Evolutionary conservation across 1,140 invertebrate species (phyloP).

Genomic region (Hermatobates lingyangjiaoensis): DNA sequence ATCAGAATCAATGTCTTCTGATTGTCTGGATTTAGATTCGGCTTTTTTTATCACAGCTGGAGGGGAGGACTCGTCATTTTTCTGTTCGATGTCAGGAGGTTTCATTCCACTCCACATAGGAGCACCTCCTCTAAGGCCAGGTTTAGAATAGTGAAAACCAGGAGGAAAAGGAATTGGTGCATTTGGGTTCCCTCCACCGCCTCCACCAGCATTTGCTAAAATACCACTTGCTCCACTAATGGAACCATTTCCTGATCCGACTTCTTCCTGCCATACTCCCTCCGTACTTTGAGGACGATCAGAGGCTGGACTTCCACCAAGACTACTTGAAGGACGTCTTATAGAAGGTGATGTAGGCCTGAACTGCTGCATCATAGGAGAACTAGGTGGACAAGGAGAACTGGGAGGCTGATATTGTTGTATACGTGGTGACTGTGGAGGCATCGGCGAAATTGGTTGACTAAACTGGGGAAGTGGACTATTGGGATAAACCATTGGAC

Average conservation of each 20-base stretch:
- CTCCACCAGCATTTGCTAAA: too few species aligned
- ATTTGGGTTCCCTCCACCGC: conserved; percentile 29
- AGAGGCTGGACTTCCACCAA: conserved; percentile 30
- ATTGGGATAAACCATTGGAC: conserved; percentile 24
- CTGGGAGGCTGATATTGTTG: conserved; percentile 25
- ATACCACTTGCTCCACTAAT: too few species aligned
- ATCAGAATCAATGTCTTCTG: conserved; percentile 16
- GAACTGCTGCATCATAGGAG: conserved; percentile 32
- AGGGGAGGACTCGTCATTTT: background rate
- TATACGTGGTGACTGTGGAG: conserved; percentile 21
- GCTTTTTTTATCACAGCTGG: conserved; percentile 10
- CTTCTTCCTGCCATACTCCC: conserved; percentile 23
- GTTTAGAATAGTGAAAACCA: conserved; percentile 29
- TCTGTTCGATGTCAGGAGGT: conserved; percentile 22
- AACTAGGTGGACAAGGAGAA: conserved; percentile 35
- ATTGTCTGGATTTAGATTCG: conserved; percentile 11
- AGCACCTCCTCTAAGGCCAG: conserved; percentile 47
- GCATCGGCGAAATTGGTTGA: conserved; percentile 27
- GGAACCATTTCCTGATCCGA: conserved; percentile 18
- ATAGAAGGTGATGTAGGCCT: conserved; percentile 29
- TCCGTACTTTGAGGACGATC: conserved; percentile 35
- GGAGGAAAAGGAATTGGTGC: conserved; percentile 30
- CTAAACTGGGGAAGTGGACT: conserved; percentile 23
- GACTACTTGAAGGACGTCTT: conserved; percentile 27
- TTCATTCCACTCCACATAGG: conserved; percentile 37